phyloP scores from a whole-genome alignment of 2,797 vertebrate genomes.

The Poecilia gillii region DNA sequence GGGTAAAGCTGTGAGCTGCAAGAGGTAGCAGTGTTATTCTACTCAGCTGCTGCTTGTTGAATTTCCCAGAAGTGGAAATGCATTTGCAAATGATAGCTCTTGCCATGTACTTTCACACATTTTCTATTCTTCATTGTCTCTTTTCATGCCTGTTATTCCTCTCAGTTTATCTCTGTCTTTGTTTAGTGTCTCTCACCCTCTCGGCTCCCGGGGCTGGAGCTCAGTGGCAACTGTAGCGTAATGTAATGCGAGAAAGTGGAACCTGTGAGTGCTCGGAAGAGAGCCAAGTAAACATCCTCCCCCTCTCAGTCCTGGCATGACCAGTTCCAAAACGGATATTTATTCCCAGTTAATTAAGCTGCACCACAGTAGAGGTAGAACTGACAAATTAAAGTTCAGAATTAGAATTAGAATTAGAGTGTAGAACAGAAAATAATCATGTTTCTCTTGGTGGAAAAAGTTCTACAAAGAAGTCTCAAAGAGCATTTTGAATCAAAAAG shows the following conservation, averaged over 20 bases:
- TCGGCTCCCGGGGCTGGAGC: conserved; percentile 68
- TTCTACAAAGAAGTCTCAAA: conserved; percentile 6
- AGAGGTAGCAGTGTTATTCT: conserved; percentile 21
- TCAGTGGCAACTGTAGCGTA: conserved; percentile 75
- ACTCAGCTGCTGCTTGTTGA: conserved; percentile 40
- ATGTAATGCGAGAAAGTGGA: conserved; percentile 75
- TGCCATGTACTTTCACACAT: neutral
- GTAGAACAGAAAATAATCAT: conserved; percentile 33
- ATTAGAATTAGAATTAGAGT: conserved; percentile 9
- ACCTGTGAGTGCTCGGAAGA: conserved; percentile 70
- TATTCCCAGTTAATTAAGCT: conserved; percentile 68
- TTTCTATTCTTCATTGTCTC: conserved; percentile 14
- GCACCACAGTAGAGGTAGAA: conserved; percentile 47
- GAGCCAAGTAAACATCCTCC: conserved; percentile 72
- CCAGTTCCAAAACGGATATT: conserved; percentile 65
- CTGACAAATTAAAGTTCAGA: conserved; percentile 32
- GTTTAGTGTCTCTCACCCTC: conserved; percentile 52
- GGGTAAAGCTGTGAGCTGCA: conserved; percentile 37
- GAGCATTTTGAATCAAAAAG: conserved; percentile 10
- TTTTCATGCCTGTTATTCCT: conserved; percentile 33
- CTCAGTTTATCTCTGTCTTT: conserved; percentile 43
- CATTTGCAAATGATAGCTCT: conserved; percentile 28
- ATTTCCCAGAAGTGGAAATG: conserved; percentile 33
- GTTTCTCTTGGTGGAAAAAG: conserved; percentile 5
- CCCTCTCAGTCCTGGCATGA: conserved; percentile 57